phyloP scores from a whole-genome alignment of 2,797 vertebrate species.

The Sebastes alutus region DNA sequence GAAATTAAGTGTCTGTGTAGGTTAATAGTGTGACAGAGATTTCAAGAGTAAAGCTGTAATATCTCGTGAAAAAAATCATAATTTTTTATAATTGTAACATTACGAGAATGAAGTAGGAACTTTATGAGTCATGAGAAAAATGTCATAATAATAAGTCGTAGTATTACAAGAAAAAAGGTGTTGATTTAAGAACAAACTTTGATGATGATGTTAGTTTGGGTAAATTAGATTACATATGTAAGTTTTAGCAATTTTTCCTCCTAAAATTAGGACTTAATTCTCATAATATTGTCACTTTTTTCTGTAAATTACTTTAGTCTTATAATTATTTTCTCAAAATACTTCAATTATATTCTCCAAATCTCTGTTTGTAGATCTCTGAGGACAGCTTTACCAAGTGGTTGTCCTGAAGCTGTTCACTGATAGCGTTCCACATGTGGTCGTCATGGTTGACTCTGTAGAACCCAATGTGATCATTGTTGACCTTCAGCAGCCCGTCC shows the following conservation, averaged over 20 bases:
- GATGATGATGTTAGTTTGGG: not conserved
- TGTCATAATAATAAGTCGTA: not conserved
- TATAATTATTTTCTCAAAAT: no score
- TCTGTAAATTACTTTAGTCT: not conserved
- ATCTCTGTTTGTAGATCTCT: not conserved
- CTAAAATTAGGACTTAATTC: not conserved
- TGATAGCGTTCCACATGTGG: conserved; percentile 81
- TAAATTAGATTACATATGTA: not conserved
- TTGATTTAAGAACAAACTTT: not conserved
- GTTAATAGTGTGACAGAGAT: not conserved
- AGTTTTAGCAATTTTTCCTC: not conserved
- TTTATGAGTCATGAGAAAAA: not conserved
- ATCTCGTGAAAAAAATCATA: not conserved
- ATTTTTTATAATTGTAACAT: not conserved
- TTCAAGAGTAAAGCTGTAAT: not conserved
- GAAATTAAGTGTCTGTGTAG: not conserved
- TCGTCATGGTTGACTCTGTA: conserved; percentile 91
- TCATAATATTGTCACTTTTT: not conserved
- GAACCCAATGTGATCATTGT: conserved; percentile 91
- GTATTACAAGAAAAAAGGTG: no score
- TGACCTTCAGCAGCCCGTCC: conserved; percentile 84
- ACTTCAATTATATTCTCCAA: no score
- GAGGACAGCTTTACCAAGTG: conserved; percentile 70
- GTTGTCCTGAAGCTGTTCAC: conserved; percentile 63
- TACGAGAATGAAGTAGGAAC: rapidly evolving